These are phyloP conservation scores for Acyrthosiphon pisum DNA, from an alignment of 1,140 invertebrate genomes.

Conservation along the genomic window DNA sequence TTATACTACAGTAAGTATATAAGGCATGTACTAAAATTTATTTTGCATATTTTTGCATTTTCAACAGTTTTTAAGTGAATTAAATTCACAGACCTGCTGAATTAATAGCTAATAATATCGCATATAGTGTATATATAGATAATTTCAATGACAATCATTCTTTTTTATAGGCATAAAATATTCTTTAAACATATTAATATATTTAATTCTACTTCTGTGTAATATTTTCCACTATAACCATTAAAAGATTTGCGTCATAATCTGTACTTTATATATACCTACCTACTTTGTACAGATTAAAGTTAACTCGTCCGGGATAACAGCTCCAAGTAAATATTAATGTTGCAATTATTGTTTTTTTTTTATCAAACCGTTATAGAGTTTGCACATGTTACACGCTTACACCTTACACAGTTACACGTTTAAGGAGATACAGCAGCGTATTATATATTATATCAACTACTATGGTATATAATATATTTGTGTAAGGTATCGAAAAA, in stretches of 20 bases:
- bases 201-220: not conserved
- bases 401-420: not conserved
- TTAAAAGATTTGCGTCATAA: not conserved
- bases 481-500: not conserved
- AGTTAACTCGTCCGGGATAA: not conserved
- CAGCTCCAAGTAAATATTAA: not conserved
- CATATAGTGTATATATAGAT: not conserved
- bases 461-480: not conserved
- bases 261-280: not conserved
- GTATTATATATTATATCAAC: not conserved
- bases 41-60: not conserved
- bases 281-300: not conserved
- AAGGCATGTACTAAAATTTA: not conserved
- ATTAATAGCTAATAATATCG: not conserved
- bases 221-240: not conserved
- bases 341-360: not conserved
- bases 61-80: not conserved
- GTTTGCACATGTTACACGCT: not conserved
- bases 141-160: not conserved
- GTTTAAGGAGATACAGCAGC: not conserved
- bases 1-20: not conserved
- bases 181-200: not conserved
- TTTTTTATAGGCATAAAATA: not conserved
- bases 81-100: not conserved
- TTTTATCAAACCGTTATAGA: not conserved